A percentile compares a stretch with the other conserved stretches of the same genome.
These are phyloP conservation scores for Aulostomus chinensis DNA, from an alignment of 2,797 vertebrate genomes.

Conservation along the genomic window DNA sequence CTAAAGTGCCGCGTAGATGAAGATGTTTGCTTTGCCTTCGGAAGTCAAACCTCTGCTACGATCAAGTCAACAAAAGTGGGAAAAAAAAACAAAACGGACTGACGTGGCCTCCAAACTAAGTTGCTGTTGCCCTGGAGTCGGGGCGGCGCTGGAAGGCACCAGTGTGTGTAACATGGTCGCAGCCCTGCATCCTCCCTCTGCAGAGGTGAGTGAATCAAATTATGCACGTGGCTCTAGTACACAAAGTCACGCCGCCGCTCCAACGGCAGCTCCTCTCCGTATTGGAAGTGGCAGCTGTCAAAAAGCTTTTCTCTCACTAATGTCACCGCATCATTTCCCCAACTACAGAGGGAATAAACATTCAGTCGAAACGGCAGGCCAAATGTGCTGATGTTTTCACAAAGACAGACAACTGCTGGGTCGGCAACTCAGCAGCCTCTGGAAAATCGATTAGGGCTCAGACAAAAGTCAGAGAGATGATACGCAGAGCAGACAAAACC, in stretches of 20 bases:
- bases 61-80: too few relatives aligned
- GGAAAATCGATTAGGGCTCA: conserved; percentile 60
- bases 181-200: conserved; percentile 22
- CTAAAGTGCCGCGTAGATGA: too few relatives aligned
- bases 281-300: conserved; percentile 69
- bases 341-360: conserved; percentile 31
- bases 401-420: conserved; percentile 60
- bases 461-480: conserved; percentile 38
- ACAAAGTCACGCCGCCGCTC: conserved; percentile 47
- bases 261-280: conserved; percentile 16
- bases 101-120: conserved; percentile 22
- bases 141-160: conserved; percentile 16
- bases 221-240: conserved; percentile 13
- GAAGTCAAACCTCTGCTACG: too few relatives aligned
- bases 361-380: conserved; percentile 43
- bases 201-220: conserved; percentile 34
- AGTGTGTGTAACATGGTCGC: conserved; percentile 35
- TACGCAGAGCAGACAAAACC: conserved; percentile 37
- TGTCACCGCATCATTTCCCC: conserved; percentile 46
- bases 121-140: conserved; percentile 1
- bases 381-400: conserved; percentile 67
- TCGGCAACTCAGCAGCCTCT: conserved; percentile 57
- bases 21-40: too few relatives aligned
- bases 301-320: conserved; percentile 44
- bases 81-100: too few relatives aligned